Base-by-base conservation (phyloP, 2,797 vertebrate species). In the Lemur catta region DNA sequence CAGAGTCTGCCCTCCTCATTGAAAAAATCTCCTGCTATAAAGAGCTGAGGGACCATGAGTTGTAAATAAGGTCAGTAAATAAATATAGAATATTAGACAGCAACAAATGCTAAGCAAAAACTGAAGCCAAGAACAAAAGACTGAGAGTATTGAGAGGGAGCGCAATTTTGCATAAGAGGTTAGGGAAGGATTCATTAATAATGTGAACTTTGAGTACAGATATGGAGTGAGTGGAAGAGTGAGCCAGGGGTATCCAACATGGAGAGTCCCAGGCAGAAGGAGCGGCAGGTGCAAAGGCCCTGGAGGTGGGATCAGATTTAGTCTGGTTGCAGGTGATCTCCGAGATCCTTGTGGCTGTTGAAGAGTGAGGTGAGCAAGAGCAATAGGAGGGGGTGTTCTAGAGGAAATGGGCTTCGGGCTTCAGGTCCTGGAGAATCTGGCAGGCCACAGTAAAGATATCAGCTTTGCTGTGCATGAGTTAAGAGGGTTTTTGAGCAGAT, bases 1-100 rank as follows among this genome's bases (percentile, higher is more conserved):
- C 7, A n/a, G 13, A 74, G 48, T 69, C 12, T 85, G 4, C 14
- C 94, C 96, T 92, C 71, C 55, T 94, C 92, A 88, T 28, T 94
- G 84, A 67, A 69, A 93, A 93, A 93, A 33, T 86, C 57, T 79
- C 26, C 30, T 79, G 93, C 38, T 76, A 1, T 75, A 59, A 88
- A 93, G 74, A 91, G 41, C 6, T 41, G 22, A 41, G n/a, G 35
- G 13, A 15, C 33, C 48, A 43, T 14, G 41, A 71, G 18, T 11
- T 78, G 35, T 52, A 52, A 80, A 52, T 35, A 30, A 94, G 38
- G 15, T 63, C 71, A 65, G 52, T 2, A 38, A 46, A 59, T 13
- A 87, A 65, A 85, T 17, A 71, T 6, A 57, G 41, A 55, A 17
- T 87, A 59, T 48, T 67, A 80, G 22, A 74, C 22, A 18, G 43